These are phyloP conservation scores for Pituophis catenifer DNA, from an alignment of 2,113 vertebrate genomes.

Conservation along the genomic window DNA sequence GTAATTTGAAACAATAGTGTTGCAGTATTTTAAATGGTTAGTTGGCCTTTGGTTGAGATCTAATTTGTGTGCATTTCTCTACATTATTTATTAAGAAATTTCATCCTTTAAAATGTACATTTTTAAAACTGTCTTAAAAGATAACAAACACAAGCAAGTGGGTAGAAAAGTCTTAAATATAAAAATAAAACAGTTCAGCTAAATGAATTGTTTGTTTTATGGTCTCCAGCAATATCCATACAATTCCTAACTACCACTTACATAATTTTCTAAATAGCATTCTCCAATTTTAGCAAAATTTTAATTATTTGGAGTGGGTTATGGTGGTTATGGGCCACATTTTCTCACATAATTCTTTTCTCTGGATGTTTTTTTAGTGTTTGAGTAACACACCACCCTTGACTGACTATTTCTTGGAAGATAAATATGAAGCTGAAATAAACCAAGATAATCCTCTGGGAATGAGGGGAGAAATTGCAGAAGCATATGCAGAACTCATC, in stretches of 20 bases:
- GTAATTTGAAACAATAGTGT: neutral
- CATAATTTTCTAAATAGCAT: neutral
- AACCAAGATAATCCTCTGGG: slow-evolving; percentile 93
- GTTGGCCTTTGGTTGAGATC: too few relatives aligned
- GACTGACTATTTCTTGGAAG: slow-evolving; percentile 92
- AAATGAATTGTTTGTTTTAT: neutral
- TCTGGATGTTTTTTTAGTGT: slow-evolving; percentile 75
- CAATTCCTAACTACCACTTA: neutral
- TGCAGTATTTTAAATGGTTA: neutral
- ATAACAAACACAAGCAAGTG: neutral
- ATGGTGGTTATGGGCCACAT: neutral
- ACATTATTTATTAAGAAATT: neutral
- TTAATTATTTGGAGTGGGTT: neutral
- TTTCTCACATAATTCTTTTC: neutral
- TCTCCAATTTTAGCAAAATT: neutral
- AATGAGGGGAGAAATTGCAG: slow-evolving; percentile 97
- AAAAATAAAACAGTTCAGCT: neutral
- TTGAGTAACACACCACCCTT: slow-evolving; percentile 90
- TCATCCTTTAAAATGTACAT: neutral
- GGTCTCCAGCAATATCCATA: neutral
- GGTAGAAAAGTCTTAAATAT: neutral
- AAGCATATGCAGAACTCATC: slow-evolving; percentile 92
- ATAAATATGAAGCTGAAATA: slow-evolving; percentile 91
- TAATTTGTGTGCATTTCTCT: neutral
- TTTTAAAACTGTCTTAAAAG: neutral